Conservation (phyloP, 2,888 invertebrate genomes). For the Subacronicta megacephala region DNA sequence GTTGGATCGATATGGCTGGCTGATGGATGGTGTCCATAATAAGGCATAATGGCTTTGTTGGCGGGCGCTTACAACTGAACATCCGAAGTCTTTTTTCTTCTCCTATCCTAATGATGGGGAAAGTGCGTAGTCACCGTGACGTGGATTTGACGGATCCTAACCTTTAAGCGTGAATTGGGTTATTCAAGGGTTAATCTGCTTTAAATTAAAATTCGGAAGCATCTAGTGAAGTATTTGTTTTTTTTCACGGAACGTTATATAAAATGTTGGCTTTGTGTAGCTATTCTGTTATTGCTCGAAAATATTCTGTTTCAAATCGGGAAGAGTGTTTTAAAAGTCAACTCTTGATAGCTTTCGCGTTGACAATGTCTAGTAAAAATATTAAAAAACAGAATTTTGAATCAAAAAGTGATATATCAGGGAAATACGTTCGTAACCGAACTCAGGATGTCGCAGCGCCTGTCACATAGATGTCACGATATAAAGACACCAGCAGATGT, state of each 20-base stretch:
- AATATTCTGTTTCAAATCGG: slow-evolving; percentile 17
- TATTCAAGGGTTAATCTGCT: slow-evolving; percentile 79
- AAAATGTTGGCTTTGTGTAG: slow-evolving; percentile 16
- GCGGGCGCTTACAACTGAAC: slow-evolving; percentile 83
- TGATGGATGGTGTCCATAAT: slow-evolving; percentile 88
- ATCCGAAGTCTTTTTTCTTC: slow-evolving; percentile 82
- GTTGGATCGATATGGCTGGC: slow-evolving; percentile 86
- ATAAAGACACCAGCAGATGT: slow-evolving; percentile 84
- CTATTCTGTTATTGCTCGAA: slow-evolving; percentile 24
- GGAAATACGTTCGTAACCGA: slow-evolving; percentile 43
- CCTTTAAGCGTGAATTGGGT: slow-evolving; percentile 80
- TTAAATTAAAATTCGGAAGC: slow-evolving; percentile 74
- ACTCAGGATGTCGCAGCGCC: slow-evolving; percentile 61
- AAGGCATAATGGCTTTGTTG: slow-evolving; percentile 88
- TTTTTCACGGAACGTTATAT: slow-evolving; percentile 40
- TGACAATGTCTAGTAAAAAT: slow-evolving; percentile 26
- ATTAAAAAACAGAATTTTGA: slow-evolving; percentile 26
- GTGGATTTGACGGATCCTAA: slow-evolving; percentile 76
- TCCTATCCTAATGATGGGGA: slow-evolving; percentile 82
- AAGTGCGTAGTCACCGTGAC: slow-evolving; percentile 83
- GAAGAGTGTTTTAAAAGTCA: slow-evolving; percentile 28
- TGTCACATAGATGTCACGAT: slow-evolving; percentile 76
- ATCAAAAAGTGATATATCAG: slow-evolving; percentile 51
- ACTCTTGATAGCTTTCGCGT: slow-evolving; percentile 23
- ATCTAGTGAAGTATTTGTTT: slow-evolving; percentile 59